These are phyloP conservation scores for Pemphigus obesinymphae DNA, from an alignment of 1,140 invertebrate species.

Conservation along the genomic window DNA sequence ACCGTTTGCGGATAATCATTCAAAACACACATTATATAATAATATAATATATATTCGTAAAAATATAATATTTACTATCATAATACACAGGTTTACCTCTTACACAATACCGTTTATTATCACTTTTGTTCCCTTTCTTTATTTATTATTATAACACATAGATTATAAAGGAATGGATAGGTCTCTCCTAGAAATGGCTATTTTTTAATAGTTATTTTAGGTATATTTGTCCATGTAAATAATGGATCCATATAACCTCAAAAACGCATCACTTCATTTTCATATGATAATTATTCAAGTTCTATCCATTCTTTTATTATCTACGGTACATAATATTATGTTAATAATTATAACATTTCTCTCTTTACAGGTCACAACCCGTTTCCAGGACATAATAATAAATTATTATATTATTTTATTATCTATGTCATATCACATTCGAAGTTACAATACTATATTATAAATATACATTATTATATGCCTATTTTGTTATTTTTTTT, in stretches of 20 bases:
- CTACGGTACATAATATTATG: too few relatives aligned
- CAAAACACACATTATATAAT: background rate
- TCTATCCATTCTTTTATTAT: too few relatives aligned
- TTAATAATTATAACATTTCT: background rate
- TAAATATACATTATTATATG: constrained; percentile 7
- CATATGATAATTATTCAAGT: too few relatives aligned
- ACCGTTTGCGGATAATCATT: background rate
- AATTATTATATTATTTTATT: background rate
- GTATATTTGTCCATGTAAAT: too few relatives aligned
- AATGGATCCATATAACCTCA: too few relatives aligned
- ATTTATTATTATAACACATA: too few relatives aligned
- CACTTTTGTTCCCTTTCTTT: background rate
- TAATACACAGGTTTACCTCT: background rate
- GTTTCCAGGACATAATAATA: background rate
- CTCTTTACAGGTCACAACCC: background rate
- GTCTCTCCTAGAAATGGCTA: too few relatives aligned
- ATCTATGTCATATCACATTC: background rate
- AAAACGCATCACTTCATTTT: too few relatives aligned
- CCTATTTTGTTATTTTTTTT: background rate
- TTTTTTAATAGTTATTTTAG: too few relatives aligned
- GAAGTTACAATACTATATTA: background rate
- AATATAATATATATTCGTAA: background rate
- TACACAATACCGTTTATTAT: constrained; percentile 14
- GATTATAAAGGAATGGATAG: too few relatives aligned
- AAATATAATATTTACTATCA: constrained; percentile 1